Base-by-base conservation (phyloP, 2,888 invertebrate genomes). In the Aradus depressus region DNA sequence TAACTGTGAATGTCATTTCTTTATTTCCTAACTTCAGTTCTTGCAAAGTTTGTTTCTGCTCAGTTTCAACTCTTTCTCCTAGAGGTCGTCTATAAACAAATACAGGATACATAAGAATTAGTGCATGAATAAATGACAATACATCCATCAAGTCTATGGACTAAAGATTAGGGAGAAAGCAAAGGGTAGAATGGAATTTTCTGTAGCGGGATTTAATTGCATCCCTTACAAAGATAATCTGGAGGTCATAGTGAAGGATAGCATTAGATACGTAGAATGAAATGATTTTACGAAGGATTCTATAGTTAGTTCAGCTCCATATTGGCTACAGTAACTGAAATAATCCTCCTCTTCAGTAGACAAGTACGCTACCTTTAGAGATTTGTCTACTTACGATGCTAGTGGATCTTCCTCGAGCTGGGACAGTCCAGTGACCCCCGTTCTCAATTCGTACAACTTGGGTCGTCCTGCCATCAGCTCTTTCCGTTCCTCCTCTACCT, bases 1-100 rank as follows among this genome's bases (percentile, higher is more conserved):
- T 75, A 61, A 81, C 74, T 3, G 73, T 73, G 62, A 88, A 90
- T 18, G 81, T 82, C 81, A 89, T 85, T 70, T 87, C 84, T 47
- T 80, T 74, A 65, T 82, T 87, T 37, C 88, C 81, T 10, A 76
- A 66, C 1, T 82, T 69, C 60, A 82, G 70, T 57, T 75, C 62
- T 62, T 79, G 62, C 65, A 71, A 66, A 61, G 75, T 66, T 62
- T 68, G 45, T 63, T 70, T 69, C 38, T 74, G 74, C 62, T 84
- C 80, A 56, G 70, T 73, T 44, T 72, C 66, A 21, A 90, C 67
- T 60, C 90, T 72, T 56, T 89, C 86, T 22, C 82, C 87, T 23
- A 91, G 70, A 60, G 77, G 77, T 31, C 75, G 69, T 64, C 84
- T 86, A 63, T n/a, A 37, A 22, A 28, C 18, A 8, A 31, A 31